phyloP scores from a whole-genome alignment of 2,888 invertebrate species.

The Busseola fusca region DNA sequence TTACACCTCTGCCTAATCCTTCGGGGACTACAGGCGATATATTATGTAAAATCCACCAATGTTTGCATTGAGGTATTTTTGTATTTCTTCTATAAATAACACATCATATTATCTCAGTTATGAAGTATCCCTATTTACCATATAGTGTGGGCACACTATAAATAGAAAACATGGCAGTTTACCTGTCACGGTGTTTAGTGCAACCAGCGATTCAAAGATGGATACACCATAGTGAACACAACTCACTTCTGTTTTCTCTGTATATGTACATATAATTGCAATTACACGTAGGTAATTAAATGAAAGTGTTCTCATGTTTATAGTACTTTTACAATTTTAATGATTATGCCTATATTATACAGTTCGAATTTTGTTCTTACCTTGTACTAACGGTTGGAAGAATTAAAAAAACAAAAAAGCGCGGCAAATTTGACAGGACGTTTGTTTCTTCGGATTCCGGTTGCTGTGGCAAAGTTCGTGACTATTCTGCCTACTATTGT shows the following conservation, averaged over 20 bases:
- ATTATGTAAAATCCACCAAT: background rate
- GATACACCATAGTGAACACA: constrained; percentile 60
- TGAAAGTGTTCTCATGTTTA: constrained; percentile 53
- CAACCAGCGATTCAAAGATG: constrained; percentile 59
- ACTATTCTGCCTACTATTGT: background rate
- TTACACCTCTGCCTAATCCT: background rate
- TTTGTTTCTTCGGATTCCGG: constrained; percentile 18
- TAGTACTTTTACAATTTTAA: constrained; percentile 43
- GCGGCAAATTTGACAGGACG: constrained; percentile 12
- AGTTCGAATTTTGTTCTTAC: constrained; percentile 23
- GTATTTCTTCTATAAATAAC: constrained; percentile 5
- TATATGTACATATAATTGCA: constrained; percentile 38
- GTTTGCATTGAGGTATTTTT: background rate
- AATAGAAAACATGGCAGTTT: constrained; percentile 74
- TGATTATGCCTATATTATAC: background rate
- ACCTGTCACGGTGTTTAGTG: constrained; percentile 62
- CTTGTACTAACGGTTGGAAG: background rate
- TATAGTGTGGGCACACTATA: constrained; percentile 64
- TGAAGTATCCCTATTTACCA: constrained; percentile 53
- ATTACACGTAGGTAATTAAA: constrained; percentile 57
- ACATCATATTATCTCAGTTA: constrained; percentile 11
- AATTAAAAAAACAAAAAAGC: constrained; percentile 12
- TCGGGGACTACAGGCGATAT: background rate
- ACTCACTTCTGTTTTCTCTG: constrained; percentile 40
- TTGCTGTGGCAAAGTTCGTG: background rate